Conservation (phyloP, 2,797 vertebrate species). For the Gymnoscopelus microlampas region DNA sequence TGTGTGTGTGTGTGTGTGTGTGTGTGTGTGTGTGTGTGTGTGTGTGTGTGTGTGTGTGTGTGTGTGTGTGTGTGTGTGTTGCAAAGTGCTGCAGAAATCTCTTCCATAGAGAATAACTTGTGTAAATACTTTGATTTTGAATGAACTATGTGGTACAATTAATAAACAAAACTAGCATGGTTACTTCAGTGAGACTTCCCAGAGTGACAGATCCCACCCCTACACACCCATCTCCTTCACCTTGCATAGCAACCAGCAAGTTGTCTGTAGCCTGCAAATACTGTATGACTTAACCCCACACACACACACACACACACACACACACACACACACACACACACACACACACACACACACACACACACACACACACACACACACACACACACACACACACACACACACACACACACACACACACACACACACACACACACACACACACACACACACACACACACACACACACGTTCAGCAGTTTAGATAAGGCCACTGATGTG, state of each 20-base stretch:
- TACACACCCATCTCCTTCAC: too few relatives aligned
- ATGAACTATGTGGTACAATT: background rate
- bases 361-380: constrained; percentile 16
- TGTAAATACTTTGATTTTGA: too few relatives aligned
- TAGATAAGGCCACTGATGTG: too few relatives aligned
- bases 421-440: constrained; percentile 29
- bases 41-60: constrained; percentile 1
- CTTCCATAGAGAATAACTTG: too few relatives aligned
- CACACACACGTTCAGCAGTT: constrained; percentile 12
- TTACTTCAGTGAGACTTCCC: too few relatives aligned
- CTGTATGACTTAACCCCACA: background rate
- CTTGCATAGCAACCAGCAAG: too few relatives aligned
- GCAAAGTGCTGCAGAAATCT: too few relatives aligned
- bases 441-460: constrained; percentile 8
- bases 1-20: background rate
- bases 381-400: constrained; percentile 4
- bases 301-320: constrained; percentile 24
- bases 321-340: constrained; percentile 23
- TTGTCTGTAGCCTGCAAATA: constrained; percentile 27
- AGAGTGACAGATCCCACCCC: too few relatives aligned
- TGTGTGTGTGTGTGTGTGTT: background rate
- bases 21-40: background rate
- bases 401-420: constrained; percentile 7
- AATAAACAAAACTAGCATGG: too few relatives aligned
- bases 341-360: background rate